Percentiles rank a stretch among this genome's conserved stretches.
These are phyloP conservation scores for Sinelater perroti DNA, from an alignment of 2,888 invertebrate species.

Conservation along the genomic window DNA sequence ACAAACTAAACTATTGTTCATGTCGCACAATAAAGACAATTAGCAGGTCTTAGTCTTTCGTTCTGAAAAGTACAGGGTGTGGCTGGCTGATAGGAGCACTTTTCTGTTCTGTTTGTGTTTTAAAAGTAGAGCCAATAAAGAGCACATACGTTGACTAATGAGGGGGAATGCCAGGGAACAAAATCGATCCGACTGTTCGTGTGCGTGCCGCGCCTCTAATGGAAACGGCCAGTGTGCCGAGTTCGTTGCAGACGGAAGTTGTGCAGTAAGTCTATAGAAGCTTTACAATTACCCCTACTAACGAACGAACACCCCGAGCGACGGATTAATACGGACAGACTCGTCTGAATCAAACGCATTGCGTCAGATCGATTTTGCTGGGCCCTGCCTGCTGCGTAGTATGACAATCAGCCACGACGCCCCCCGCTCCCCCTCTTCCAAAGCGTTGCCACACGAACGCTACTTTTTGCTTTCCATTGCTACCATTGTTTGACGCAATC, in stretches of 20 bases:
- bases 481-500: slow-evolving; percentile 51
- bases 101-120: slow-evolving; percentile 23
- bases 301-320: slow-evolving; percentile 28
- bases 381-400: slow-evolving; percentile 48
- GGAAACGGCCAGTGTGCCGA: slow-evolving; percentile 22
- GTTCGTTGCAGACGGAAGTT: slow-evolving; percentile 23
- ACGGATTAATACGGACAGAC: slow-evolving; percentile 17
- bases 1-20: slow-evolving; percentile 14
- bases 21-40: slow-evolving; percentile 31
- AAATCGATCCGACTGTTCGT: slow-evolving; percentile 28
- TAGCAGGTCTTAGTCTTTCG: slow-evolving; percentile 19
- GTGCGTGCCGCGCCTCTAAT: slow-evolving; percentile 30
- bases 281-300: slow-evolving; percentile 29
- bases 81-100: slow-evolving; percentile 32
- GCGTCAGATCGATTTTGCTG: slow-evolving; percentile 47
- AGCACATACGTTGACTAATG: too few relatives aligned
- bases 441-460: slow-evolving; percentile 53
- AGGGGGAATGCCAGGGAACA: slow-evolving; percentile 24
- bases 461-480: slow-evolving; percentile 54
- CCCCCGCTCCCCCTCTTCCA: slow-evolving; percentile 46
- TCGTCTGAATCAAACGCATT: slow-evolving; percentile 29
- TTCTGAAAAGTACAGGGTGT: slow-evolving; percentile 31
- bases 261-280: slow-evolving; percentile 32
- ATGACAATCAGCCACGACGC: slow-evolving; percentile 51
- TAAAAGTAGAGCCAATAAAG: too few relatives aligned